These are phyloP conservation scores for Callocephalon fimbriatum DNA, from an alignment of 2,113 vertebrate species.

Conservation along the genomic window DNA sequence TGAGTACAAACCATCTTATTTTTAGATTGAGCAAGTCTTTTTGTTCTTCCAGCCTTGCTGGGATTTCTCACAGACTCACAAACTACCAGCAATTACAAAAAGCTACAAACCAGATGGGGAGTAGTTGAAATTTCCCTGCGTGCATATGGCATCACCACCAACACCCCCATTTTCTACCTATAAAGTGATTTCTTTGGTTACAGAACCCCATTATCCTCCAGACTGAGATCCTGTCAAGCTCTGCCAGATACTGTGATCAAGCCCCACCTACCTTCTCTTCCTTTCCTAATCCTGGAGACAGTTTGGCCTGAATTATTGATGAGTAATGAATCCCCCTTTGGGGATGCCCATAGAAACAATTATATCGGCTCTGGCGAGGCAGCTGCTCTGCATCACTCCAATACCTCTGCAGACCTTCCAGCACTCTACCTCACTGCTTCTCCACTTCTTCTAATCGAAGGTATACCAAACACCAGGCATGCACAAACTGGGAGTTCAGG, in stretches of 20 bases:
- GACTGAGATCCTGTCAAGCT: neutral
- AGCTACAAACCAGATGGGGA: constrained; percentile 6
- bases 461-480: neutral
- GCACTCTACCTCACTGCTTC: neutral
- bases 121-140: neutral
- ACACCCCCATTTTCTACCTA: neutral
- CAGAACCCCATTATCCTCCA: neutral
- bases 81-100: neutral
- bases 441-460: neutral
- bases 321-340: neutral
- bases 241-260: neutral
- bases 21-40: neutral
- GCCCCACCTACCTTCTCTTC: neutral
- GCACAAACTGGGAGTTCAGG: neutral
- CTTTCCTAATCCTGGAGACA: neutral
- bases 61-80: neutral
- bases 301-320: constrained; percentile 17
- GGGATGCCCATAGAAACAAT: neutral
- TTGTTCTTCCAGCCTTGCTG: neutral
- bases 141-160: neutral
- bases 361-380: neutral
- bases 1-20: neutral
- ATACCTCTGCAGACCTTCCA: neutral
- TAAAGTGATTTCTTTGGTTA: neutral
- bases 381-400: neutral